phyloP scores from a whole-genome alignment of 2,797 vertebrate species.

The Gallinago nigripennis region DNA sequence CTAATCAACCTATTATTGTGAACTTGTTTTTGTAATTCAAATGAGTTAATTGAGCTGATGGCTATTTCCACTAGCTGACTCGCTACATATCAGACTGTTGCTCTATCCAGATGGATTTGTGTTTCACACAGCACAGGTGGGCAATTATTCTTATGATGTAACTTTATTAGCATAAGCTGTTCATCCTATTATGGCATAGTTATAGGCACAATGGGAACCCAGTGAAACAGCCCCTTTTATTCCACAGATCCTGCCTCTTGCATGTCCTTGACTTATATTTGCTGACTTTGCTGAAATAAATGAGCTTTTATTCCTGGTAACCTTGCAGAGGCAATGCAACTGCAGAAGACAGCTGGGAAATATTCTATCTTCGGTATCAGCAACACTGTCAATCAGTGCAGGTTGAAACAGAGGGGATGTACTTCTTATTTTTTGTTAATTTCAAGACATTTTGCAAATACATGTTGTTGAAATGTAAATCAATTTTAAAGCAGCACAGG shows the following conservation, averaged over 20 bases:
- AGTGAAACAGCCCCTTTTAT: slow-evolving; percentile 42
- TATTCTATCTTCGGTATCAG: neutral
- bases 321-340: slow-evolving; percentile 44
- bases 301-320: slow-evolving; percentile 49
- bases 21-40: slow-evolving; percentile 43
- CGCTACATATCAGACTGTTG: slow-evolving; percentile 1
- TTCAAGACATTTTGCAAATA: slow-evolving; percentile 17
- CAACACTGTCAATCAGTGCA: slow-evolving; percentile 10
- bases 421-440: neutral
- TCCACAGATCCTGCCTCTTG: slow-evolving; percentile 50
- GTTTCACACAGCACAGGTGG: slow-evolving; percentile 61
- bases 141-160: slow-evolving; percentile 58
- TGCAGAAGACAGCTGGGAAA: slow-evolving; percentile 46
- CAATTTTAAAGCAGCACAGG: neutral
- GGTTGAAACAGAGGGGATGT: neutral
- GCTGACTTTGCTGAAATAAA: slow-evolving; percentile 65
- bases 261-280: slow-evolving; percentile 42
- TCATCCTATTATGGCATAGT: slow-evolving; percentile 41
- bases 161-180: slow-evolving; percentile 62
- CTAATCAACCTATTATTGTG: slow-evolving; percentile 42
- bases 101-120: slow-evolving; percentile 46
- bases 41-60: slow-evolving; percentile 40
- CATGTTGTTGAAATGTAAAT: neutral
- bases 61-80: slow-evolving; percentile 5
- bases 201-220: slow-evolving; percentile 46